Conservation (phyloP, 2,113 vertebrate species). For the Odocoileus hemionus region DNA sequence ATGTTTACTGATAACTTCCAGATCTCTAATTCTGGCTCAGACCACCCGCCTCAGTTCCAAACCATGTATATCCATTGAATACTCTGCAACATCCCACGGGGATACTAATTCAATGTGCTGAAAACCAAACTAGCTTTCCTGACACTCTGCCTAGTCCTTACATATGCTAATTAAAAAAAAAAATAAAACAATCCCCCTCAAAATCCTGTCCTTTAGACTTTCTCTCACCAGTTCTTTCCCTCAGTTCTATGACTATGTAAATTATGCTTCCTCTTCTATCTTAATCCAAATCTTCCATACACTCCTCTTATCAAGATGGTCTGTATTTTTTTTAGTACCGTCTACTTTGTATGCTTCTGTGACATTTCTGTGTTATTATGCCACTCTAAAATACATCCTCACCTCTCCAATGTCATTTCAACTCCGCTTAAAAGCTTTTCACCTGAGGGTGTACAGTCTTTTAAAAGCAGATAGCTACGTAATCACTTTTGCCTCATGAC, state of each 20-base stretch:
- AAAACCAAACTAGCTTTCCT: slow-evolving; percentile 27
- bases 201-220: neutral
- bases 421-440: slow-evolving; percentile 3
- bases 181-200: neutral
- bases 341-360: neutral
- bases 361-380: neutral
- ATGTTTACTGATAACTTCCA: slow-evolving; percentile 46
- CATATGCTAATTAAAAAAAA: neutral
- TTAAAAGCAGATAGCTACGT: neutral
- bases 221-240: neutral
- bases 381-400: neutral
- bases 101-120: neutral
- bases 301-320: neutral
- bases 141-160: neutral
- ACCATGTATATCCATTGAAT: neutral
- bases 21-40: slow-evolving; percentile 30
- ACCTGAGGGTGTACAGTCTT: too few relatives aligned
- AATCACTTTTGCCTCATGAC: neutral
- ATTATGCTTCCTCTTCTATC: neutral
- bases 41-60: neutral
- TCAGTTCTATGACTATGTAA: neutral
- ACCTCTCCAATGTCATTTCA: neutral
- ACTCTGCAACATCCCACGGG: neutral
- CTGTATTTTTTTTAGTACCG: neutral
- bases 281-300: neutral